Base-by-base conservation (phyloP, 2,113 vertebrate genomes). In the Alces alces region DNA sequence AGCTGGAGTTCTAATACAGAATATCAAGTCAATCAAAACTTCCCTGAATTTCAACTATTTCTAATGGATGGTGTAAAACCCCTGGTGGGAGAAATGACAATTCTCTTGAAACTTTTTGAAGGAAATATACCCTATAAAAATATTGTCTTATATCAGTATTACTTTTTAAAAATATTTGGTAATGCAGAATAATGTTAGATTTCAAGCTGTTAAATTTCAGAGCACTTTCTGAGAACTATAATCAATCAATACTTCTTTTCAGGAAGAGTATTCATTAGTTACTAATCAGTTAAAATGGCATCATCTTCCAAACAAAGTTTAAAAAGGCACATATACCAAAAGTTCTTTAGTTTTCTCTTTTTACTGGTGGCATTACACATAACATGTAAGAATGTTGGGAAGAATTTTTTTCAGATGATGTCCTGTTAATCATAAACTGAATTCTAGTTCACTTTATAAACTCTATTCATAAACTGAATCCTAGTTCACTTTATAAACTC, bases 281-380 rank as follows among this genome's bases (percentile, higher is more conserved):
- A 15, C 11, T 12, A 96, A 78, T 95, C 4, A 93, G 87, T 93
- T 70, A n/a, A 78, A 96, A 92, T 96, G 78, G 17, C 11, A 54
- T 60, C 96, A 93, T 82, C 12, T 16, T 88, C 76, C 93, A 17
- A 97, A 86, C 19, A 76, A 55, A 91, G 92, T 97, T 97, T 52
- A 36, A 80, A 96, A 94, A 87, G 79, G 14, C 73, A 96, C 45
- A 86, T 55, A 30, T 88, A 52, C 5, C 6, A 84, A 89, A 5
- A 86, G 5, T 78, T 95, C 16, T 96, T 96, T 47, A 33, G 11
- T 93, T 97, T 88, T 93, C 82, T 86, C 36, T 60, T 54, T 86
- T 94, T 66, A 23, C 33, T 92, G 33, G 3, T 92, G 47, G 43
- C 89, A 91, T 84, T 50, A 57, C 47, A 98, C 79, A 85, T 97